Percentiles rank a stretch among this genome's conserved stretches.
These are phyloP conservation scores for Micromesistius poutassou DNA, from an alignment of 2,797 vertebrate genomes.

Conservation along the genomic window DNA sequence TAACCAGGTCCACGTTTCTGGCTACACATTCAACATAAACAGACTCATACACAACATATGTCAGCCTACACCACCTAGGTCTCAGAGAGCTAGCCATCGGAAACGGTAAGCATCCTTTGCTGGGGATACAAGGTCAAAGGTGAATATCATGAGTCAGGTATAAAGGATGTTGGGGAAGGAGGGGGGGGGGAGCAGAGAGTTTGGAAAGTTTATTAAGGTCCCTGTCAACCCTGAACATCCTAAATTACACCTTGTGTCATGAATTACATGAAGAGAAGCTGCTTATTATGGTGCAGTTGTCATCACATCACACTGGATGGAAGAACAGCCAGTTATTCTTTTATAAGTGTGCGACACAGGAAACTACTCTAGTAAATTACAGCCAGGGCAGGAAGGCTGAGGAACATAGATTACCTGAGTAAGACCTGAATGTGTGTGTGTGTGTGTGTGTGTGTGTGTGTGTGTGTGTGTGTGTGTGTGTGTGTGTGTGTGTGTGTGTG, in stretches of 20 bases:
- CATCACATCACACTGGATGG: slow-evolving; percentile 53
- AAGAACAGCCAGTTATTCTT: slow-evolving; percentile 50
- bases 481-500: slow-evolving; percentile 19
- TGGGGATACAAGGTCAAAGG: slow-evolving; percentile 16
- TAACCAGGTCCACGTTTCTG: slow-evolving; percentile 26
- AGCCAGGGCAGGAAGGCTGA: slow-evolving; percentile 49
- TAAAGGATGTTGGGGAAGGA: slow-evolving; percentile 1
- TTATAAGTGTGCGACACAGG: slow-evolving; percentile 53
- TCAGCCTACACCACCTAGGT: background rate
- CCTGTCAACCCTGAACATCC: slow-evolving; percentile 55
- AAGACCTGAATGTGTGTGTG: slow-evolving; percentile 5
- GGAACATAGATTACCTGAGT: slow-evolving; percentile 26
- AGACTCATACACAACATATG: background rate
- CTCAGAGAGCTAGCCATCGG: background rate
- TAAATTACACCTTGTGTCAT: slow-evolving; percentile 70
- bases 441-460: slow-evolving; percentile 18
- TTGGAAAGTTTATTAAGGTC: slow-evolving; percentile 56
- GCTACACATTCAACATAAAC: no score
- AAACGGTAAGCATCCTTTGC: background rate
- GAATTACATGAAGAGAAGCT: slow-evolving; percentile 65
- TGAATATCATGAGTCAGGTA: slow-evolving; percentile 11
- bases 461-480: slow-evolving; percentile 26
- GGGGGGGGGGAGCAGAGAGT: slow-evolving; percentile 31
- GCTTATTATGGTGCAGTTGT: slow-evolving; percentile 60
- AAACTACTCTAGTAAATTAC: slow-evolving; percentile 59